A percentile compares a stretch with the other conserved stretches of the same genome.
Evolutionary conservation across 2,888 invertebrate genomes (phyloP).

Genomic region (Ceratothoa steindachneri): DNA sequence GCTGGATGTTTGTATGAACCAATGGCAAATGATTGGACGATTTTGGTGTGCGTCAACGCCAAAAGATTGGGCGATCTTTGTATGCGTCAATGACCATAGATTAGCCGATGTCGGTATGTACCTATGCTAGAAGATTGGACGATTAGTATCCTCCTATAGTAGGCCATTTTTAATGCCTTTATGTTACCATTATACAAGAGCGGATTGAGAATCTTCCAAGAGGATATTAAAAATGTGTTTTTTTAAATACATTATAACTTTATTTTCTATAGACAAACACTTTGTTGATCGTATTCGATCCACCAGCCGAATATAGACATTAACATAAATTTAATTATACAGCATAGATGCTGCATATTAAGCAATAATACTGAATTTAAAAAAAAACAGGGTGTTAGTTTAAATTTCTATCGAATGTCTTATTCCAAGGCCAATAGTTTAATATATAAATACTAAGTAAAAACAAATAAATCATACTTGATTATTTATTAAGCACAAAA

Average conservation of each 20-base stretch:
- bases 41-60: no score
- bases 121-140: no score
- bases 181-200: no score
- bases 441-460: neutral
- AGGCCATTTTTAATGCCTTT: no score
- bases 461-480: neutral
- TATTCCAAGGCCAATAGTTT: neutral
- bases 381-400: neutral
- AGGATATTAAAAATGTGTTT: neutral
- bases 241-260: neutral
- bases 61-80: no score
- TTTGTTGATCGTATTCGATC: neutral
- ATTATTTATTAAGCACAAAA: neutral
- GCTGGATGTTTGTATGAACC: no score
- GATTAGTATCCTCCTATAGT: no score
- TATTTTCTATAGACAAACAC: neutral
- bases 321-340: neutral
- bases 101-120: no score
- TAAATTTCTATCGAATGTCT: neutral
- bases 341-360: neutral
- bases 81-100: no score
- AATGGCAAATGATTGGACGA: no score
- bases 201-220: no score
- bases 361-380: neutral
- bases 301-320: neutral